These are phyloP conservation scores for Meteorus colon DNA, from an alignment of 2,888 invertebrate species.

Conservation along the genomic window DNA sequence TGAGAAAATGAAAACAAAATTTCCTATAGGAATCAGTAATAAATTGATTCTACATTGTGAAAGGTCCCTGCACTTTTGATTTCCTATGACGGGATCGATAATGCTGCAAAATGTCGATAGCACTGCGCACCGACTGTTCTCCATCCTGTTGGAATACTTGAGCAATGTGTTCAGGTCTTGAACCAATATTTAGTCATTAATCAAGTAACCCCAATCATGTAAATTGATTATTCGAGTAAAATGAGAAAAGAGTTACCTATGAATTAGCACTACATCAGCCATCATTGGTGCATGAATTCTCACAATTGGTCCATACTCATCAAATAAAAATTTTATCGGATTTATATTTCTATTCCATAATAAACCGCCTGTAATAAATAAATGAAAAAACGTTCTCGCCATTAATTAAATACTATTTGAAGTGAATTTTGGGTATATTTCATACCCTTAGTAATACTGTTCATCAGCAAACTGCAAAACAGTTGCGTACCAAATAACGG, in stretches of 20 bases:
- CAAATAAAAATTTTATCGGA: slow-evolving; percentile 73
- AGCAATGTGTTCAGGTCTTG: slow-evolving; percentile 79
- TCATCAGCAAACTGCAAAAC: slow-evolving; percentile 69
- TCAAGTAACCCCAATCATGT: background rate
- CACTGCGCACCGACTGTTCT: slow-evolving; percentile 77
- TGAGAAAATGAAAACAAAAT: background rate
- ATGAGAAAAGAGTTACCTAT: slow-evolving; percentile 52
- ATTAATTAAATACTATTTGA: background rate
- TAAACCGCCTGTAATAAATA: slow-evolving; percentile 66
- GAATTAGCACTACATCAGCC: slow-evolving; percentile 78
- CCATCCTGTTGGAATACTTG: slow-evolving; percentile 79
- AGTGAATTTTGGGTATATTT: slow-evolving; percentile 31
- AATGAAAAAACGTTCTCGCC: background rate
- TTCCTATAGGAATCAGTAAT: too few species aligned
- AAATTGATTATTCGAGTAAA: background rate
- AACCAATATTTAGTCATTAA: background rate
- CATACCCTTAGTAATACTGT: slow-evolving; percentile 68
- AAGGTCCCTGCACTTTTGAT: slow-evolving; percentile 76
- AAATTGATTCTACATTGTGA: slow-evolving; percentile 75
- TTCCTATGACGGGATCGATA: slow-evolving; percentile 78
- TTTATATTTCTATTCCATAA: slow-evolving; percentile 73
- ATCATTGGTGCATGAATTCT: slow-evolving; percentile 80
- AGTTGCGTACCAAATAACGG: slow-evolving; percentile 79
- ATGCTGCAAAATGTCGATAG: slow-evolving; percentile 79
- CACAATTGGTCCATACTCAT: slow-evolving; percentile 80